Evolutionary conservation across 2,797 vertebrate genomes (phyloP).

Genomic region (Neosalanx taihuensis): DNA sequence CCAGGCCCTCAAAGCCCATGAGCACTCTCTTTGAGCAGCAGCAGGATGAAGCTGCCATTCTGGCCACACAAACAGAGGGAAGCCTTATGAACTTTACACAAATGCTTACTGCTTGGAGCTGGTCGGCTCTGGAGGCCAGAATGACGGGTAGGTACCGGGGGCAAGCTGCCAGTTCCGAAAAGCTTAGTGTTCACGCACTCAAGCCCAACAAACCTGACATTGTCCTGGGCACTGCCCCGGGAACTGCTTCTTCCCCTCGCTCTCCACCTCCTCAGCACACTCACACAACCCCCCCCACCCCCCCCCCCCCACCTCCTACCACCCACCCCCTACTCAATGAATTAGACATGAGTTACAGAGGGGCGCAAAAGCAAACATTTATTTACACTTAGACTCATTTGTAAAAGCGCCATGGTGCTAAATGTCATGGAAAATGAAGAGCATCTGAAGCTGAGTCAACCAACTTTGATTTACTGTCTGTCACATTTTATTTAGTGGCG

Average conservation of each 20-base stretch:
- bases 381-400: slow-evolving; percentile 55
- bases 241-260: slow-evolving; percentile 62
- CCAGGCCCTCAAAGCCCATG: slow-evolving; percentile 47
- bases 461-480: slow-evolving; percentile 1
- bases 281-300: slow-evolving; percentile 13
- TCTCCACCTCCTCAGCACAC: slow-evolving; percentile 34
- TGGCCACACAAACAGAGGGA: slow-evolving; percentile 73
- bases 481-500: neutral
- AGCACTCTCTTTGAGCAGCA: slow-evolving; percentile 68
- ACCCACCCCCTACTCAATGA: slow-evolving; percentile 47
- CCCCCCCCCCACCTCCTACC: slow-evolving; percentile 17
- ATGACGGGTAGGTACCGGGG: slow-evolving; percentile 62
- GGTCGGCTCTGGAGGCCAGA: slow-evolving; percentile 60
- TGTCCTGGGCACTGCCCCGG: slow-evolving; percentile 67
- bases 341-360: slow-evolving; percentile 50
- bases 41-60: slow-evolving; percentile 74
- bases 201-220: slow-evolving; percentile 74
- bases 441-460: slow-evolving; percentile 15
- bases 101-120: slow-evolving; percentile 68
- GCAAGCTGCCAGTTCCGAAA: slow-evolving; percentile 72
- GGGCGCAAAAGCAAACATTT: slow-evolving; percentile 60
- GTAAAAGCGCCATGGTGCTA: slow-evolving; percentile 32
- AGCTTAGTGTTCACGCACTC: slow-evolving; percentile 68
- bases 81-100: slow-evolving; percentile 81
- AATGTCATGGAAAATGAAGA: slow-evolving; percentile 16